Conservation (phyloP, 2,113 vertebrate species). For the Pseudorectes ferrugineus region DNA sequence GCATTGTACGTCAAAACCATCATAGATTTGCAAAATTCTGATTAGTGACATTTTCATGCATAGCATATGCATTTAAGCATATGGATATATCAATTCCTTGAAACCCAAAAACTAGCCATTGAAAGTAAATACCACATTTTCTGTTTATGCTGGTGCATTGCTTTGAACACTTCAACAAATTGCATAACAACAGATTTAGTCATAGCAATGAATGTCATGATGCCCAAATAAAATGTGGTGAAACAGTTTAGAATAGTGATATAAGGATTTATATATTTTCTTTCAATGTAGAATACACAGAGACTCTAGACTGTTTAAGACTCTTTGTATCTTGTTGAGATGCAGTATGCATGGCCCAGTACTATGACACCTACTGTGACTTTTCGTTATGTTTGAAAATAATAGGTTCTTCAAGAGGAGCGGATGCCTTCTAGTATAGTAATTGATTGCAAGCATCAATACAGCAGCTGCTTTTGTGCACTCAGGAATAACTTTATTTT, state of each 20-base stretch:
- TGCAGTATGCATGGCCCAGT: not conserved
- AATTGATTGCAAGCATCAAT: constrained; percentile 58
- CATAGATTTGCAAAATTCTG: not conserved
- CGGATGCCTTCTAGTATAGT: constrained; percentile 13
- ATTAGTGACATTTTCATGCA: not conserved
- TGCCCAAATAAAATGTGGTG: constrained; percentile 17
- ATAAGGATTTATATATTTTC: not conserved
- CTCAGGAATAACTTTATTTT: constrained; percentile 53
- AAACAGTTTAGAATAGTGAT: not conserved
- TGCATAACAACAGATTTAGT: constrained; percentile 48
- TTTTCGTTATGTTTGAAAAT: constrained; percentile 66
- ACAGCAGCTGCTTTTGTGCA: constrained; percentile 36
- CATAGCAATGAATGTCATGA: constrained; percentile 31
- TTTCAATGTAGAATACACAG: not conserved
- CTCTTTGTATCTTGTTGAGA: constrained; percentile 9
- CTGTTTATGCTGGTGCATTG: not conserved
- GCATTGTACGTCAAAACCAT: not conserved
- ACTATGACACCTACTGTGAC: constrained; percentile 51
- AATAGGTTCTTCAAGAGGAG: constrained; percentile 54
- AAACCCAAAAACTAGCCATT: not conserved
- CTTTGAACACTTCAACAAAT: constrained; percentile 29
- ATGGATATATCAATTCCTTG: not conserved
- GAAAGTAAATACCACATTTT: constrained; percentile 30
- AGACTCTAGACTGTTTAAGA: not conserved
- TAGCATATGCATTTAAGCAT: not conserved